Conservation (phyloP, 1,140 invertebrate species). For the Patella vulgata region DNA sequence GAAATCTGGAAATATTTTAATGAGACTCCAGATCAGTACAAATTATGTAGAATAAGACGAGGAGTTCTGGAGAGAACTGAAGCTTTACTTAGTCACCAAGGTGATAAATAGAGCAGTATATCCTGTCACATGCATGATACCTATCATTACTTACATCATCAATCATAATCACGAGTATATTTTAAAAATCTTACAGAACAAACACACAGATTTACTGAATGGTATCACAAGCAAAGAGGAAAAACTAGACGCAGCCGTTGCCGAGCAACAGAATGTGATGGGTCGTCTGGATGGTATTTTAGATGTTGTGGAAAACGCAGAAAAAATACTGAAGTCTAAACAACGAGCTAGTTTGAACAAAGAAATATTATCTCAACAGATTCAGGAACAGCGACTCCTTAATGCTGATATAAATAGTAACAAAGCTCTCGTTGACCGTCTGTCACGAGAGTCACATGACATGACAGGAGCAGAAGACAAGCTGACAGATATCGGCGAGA, state of each 20-base stretch:
- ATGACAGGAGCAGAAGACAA: constrained; percentile 86
- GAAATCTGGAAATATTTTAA: too few species aligned
- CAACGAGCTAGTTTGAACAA: constrained; percentile 87
- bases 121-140: too few species aligned
- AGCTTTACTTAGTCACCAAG: too few species aligned
- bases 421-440: constrained; percentile 69
- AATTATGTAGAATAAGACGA: too few species aligned
- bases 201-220: constrained; percentile 79
- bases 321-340: constrained; percentile 76
- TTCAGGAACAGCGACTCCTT: constrained; percentile 82
- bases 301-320: constrained; percentile 84
- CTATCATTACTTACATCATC: too few species aligned
- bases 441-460: constrained; percentile 36
- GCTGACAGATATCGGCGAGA: constrained; percentile 86
- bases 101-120: too few species aligned
- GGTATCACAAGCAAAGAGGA: constrained; percentile 83
- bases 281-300: constrained; percentile 82
- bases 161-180: too few species aligned
- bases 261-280: constrained; percentile 91
- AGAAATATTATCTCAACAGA: constrained; percentile 89
- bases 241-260: constrained; percentile 84
- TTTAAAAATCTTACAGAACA: constrained; percentile 70
- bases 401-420: constrained; percentile 86
- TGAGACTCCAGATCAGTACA: too few species aligned
- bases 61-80: too few species aligned